Base-by-base conservation (phyloP, 2,888 invertebrate genomes). In the Himalopsyche anomala region DNA sequence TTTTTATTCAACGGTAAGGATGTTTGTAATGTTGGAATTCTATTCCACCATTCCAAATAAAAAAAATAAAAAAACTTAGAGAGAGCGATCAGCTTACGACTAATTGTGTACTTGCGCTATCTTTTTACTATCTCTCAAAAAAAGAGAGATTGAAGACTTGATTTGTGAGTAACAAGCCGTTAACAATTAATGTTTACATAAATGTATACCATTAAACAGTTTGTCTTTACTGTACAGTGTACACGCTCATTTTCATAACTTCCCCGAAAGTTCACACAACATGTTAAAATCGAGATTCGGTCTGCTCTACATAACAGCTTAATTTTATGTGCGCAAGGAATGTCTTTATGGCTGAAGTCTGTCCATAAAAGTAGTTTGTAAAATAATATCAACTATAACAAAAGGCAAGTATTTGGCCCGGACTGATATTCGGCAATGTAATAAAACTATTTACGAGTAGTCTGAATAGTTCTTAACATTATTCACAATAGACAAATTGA, bases 241-340 rank as follows among this genome's bases (percentile, higher is more conserved):
- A 74, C 74, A 12, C 36, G 5, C 36, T 74, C 74, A 74, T 74
- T 74, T 74, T 74, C 74, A 74, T 74, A 74, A 74, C 74, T 74
- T 74, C 19, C 19, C 38, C 5, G 38, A 15, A 36, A 74, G 74
- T 74, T 38, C 74, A 38, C 74, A 74, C 74, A 74, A 74, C 74
- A 74, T 38, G 74, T 74, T 74, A 38, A 74, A 74, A 74, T 74
- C 38, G 74, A 36, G 74, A 74, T 74, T 74, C 74, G 36, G 74
- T 74, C 36, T 28, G 74, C 19, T 1, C 36, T 74, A 28, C 28
- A 74, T 74, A n/a, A 36, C 74, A 15, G 5, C 15, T 36, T 15
- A 15, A 74, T 74, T 74, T 74, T 74, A 74, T 74, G 74, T 4
- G 19, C 8, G 74, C 38, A 2, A 38, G 74, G 74, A 74, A 74